Evolutionary conservation across 2,888 invertebrate genomes (phyloP).

Genomic region (Chloromyia formosa): DNA sequence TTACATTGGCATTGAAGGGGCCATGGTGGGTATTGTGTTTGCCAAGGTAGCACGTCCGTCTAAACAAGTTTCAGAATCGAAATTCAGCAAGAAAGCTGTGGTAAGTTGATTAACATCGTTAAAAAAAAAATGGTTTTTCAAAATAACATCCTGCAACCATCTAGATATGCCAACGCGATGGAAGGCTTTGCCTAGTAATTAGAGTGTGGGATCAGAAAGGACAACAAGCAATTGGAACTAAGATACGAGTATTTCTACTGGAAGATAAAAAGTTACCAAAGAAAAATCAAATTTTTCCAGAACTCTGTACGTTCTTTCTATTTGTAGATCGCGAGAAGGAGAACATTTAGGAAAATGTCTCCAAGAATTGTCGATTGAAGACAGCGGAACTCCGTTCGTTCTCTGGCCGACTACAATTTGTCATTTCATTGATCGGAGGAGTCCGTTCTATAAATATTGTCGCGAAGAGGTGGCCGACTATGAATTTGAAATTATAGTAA

Average conservation of each 20-base stretch:
- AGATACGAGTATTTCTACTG: conserved; percentile 70
- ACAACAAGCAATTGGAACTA: conserved; percentile 82
- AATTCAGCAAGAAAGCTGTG: conserved; percentile 80
- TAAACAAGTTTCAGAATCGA: conserved; percentile 77
- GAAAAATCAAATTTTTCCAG: no score
- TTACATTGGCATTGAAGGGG: conserved; percentile 69
- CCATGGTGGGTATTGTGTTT: conserved; percentile 73
- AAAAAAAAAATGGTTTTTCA: not conserved
- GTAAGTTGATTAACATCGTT: conserved; percentile 63
- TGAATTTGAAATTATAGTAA: conserved; percentile 82
- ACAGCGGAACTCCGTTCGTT: conserved; percentile 74
- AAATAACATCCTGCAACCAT: not conserved
- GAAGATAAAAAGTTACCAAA: conserved; percentile 60
- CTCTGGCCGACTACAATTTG: conserved; percentile 90
- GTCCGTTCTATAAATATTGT: conserved; percentile 82
- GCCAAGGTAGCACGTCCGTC: conserved; percentile 83
- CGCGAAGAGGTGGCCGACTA: conserved; percentile 79
- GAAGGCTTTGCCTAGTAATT: conserved; percentile 79
- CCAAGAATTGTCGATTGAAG: conserved; percentile 72
- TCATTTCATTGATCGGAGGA: conserved; percentile 79
- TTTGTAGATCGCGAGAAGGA: conserved; percentile 68
- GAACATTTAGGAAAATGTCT: conserved; percentile 79
- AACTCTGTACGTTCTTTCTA: conserved; percentile 59
- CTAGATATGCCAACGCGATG: conserved; percentile 81
- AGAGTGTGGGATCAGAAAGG: conserved; percentile 81